A percentile compares a stretch with the other conserved stretches of the same genome.
Conservation (phyloP, 2,888 invertebrate genomes). For the Aleiodes leptofemur region DNA sequence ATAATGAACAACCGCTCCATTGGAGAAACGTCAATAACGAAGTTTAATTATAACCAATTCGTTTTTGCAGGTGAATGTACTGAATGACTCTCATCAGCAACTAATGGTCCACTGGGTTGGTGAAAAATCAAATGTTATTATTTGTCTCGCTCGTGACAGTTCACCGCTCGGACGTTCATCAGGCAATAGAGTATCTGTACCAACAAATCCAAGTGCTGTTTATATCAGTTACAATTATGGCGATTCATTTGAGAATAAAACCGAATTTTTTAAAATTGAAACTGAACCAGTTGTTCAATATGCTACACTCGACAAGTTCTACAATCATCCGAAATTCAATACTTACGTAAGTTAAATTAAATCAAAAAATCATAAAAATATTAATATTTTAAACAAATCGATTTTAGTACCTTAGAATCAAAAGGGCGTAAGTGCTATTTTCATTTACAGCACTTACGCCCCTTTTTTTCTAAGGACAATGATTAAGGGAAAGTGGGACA, state of each 20-base stretch:
- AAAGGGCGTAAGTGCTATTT: too few species aligned
- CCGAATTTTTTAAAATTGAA: constrained; percentile 80
- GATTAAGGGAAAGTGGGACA: too few species aligned
- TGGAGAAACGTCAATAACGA: background rate
- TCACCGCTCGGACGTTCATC: constrained; percentile 69
- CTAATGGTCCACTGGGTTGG: constrained; percentile 96
- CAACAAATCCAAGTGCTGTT: constrained; percentile 81
- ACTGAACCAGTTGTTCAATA: constrained; percentile 73
- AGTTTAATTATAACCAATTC: constrained; percentile 58
- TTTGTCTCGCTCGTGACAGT: constrained; percentile 87
- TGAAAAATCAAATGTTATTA: constrained; percentile 89
- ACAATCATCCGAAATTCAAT: constrained; percentile 88
- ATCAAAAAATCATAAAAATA: too few species aligned
- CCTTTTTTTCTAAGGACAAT: too few species aligned
- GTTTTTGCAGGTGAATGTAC: constrained; percentile 80
- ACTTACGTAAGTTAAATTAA: constrained; percentile 82
- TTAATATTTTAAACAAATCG: too few species aligned
- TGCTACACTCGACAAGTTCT: constrained; percentile 89
- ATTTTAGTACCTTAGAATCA: too few species aligned
- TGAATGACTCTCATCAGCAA: constrained; percentile 92
- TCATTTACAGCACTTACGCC: too few species aligned
- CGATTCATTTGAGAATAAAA: constrained; percentile 85
- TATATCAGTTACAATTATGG: constrained; percentile 94
- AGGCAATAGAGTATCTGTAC: constrained; percentile 62
- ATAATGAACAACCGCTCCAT: too few species aligned